phyloP scores from a whole-genome alignment of 1,140 invertebrate genomes.

The Caenorhabditis tropicalis region DNA sequence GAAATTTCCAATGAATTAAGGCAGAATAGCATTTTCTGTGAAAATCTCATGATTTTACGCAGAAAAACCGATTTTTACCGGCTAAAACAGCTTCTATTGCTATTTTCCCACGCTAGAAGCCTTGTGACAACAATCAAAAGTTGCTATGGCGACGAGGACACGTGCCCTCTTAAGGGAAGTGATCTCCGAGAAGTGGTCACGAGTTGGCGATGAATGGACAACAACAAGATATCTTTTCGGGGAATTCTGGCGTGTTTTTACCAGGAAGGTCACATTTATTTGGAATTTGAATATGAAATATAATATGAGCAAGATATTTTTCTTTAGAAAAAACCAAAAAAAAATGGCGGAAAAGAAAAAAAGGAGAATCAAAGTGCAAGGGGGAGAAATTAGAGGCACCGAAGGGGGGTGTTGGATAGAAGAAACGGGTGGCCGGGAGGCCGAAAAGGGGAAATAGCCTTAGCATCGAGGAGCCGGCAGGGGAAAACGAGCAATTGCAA shows the following conservation, averaged over 20 bases:
- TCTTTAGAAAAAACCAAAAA: too few relatives aligned
- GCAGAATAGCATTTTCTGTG: too few relatives aligned
- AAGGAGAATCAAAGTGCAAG: constrained; percentile 34
- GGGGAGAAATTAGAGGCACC: constrained; percentile 33
- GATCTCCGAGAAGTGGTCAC: neutral
- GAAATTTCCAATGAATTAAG: too few relatives aligned
- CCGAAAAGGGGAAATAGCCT: neutral
- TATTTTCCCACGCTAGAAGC: neutral
- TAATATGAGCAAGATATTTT: too few relatives aligned
- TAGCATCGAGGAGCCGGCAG: neutral
- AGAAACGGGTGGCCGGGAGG: constrained; percentile 12
- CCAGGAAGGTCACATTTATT: too few relatives aligned
- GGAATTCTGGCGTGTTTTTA: too few relatives aligned
- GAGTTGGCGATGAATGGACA: too few relatives aligned
- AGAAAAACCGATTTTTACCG: too few relatives aligned
- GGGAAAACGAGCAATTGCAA: constrained; percentile 37
- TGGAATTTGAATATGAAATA: too few relatives aligned
- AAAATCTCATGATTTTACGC: too few relatives aligned
- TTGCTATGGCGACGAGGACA: neutral
- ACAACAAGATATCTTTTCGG: too few relatives aligned
- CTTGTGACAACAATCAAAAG: neutral
- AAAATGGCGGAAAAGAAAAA: neutral
- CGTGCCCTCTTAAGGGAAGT: neutral
- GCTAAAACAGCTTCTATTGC: too few relatives aligned
- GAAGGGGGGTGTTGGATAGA: constrained; percentile 33